These are phyloP conservation scores for Zygogramma bicolorata DNA, from an alignment of 2,888 invertebrate genomes.

Conservation along the genomic window DNA sequence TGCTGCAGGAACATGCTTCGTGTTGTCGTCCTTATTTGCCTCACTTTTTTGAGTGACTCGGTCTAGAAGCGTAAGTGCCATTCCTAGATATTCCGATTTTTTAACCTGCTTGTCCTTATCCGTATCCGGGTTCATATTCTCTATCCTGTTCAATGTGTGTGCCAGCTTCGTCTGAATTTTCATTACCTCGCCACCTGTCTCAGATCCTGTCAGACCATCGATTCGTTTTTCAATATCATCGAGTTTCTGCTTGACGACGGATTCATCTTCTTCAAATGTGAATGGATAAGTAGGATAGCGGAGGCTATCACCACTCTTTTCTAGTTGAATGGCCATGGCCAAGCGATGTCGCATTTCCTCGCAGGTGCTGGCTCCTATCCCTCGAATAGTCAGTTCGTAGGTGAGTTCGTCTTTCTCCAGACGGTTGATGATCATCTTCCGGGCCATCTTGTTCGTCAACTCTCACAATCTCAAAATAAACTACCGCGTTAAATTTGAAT, in stretches of 20 bases:
- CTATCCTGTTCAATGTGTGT: slow-evolving; percentile 7
- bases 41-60: not conserved
- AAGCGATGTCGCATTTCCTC: slow-evolving; percentile 28
- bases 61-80: not conserved
- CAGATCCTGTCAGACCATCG: not conserved
- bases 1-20: not conserved
- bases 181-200: not conserved
- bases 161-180: slow-evolving; percentile 21
- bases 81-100: slow-evolving; percentile 9
- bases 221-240: slow-evolving; percentile 3
- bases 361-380: slow-evolving; percentile 11
- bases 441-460: too few species aligned
- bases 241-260: slow-evolving; percentile 6
- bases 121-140: slow-evolving; percentile 9
- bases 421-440: slow-evolving; percentile 23
- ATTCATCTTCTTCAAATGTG: slow-evolving; percentile 21
- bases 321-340: slow-evolving; percentile 17
- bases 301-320: slow-evolving; percentile 27
- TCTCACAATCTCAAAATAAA: too few species aligned
- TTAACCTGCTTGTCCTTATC: not conserved
- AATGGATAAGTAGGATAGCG: slow-evolving; percentile 28
- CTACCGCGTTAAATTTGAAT: too few species aligned
- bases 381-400: slow-evolving; percentile 20
- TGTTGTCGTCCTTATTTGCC: not conserved
- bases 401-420: slow-evolving; percentile 29